A percentile compares a stretch with the other conserved stretches of the same genome.
Conservation (phyloP, 2,113 vertebrate species). For the Carassius gibelio region DNA sequence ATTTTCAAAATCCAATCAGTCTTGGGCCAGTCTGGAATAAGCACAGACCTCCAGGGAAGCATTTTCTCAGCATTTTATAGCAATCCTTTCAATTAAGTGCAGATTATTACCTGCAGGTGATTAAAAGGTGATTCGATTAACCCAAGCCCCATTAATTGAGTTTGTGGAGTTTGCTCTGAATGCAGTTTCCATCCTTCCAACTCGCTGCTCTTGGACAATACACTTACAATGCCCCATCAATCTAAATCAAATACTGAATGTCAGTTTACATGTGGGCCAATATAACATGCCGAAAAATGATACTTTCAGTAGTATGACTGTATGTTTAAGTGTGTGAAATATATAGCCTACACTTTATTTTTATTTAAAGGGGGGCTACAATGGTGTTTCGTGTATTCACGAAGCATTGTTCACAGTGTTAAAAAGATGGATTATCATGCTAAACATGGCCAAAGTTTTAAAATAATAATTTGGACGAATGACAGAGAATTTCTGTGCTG, state of each 20-base stretch:
- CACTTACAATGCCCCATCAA: not conserved
- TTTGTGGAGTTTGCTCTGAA: constrained; percentile 64
- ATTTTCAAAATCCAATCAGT: constrained; percentile 69
- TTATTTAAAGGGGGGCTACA: no score
- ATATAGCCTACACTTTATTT: no score
- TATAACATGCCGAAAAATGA: not conserved
- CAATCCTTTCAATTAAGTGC: constrained; percentile 72
- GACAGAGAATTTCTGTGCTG: no score
- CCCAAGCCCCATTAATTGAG: constrained; percentile 58
- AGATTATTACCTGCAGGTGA: constrained; percentile 75
- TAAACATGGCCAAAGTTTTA: no score
- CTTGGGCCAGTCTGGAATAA: constrained; percentile 65
- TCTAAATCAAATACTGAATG: not conserved
- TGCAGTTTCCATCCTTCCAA: constrained; percentile 42
- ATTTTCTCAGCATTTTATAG: constrained; percentile 65
- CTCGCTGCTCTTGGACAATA: not conserved
- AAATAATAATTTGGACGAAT: no score
- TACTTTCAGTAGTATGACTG: not conserved
- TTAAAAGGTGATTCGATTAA: constrained; percentile 73
- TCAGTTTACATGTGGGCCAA: not conserved
- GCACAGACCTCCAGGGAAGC: constrained; percentile 65
- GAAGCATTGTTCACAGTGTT: no score
- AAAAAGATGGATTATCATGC: no score
- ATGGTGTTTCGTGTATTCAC: no score
- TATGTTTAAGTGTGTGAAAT: no score